phyloP scores from a whole-genome alignment of 2,888 invertebrate genomes.

The Stenodema calcarata region DNA sequence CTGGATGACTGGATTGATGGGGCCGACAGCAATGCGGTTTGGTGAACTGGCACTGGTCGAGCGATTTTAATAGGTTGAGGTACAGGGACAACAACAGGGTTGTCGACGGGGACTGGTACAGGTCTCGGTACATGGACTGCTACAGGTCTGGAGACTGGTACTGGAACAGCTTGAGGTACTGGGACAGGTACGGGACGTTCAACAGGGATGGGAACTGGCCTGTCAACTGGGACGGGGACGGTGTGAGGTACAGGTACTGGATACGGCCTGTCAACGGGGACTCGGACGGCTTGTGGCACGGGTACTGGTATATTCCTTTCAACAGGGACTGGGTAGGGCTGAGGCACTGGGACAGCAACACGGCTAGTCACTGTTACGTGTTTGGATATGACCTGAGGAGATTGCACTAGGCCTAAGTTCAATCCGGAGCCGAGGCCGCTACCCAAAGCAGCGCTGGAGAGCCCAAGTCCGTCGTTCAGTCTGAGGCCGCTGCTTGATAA shows the following conservation, averaged over 20 bases:
- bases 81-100: conserved; percentile 54
- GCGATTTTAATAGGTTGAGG: conserved; percentile 58
- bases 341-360: conserved; percentile 55
- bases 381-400: conserved; percentile 21
- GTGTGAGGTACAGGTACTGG: conserved; percentile 63
- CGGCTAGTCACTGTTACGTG: conserved; percentile 32
- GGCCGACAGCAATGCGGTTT: conserved; percentile 55
- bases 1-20: background rate
- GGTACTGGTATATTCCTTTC: conserved; percentile 63
- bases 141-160: background rate
- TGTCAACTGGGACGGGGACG: conserved; percentile 48
- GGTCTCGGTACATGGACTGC: background rate
- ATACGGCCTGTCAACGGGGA: conserved; percentile 63
- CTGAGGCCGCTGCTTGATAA: background rate
- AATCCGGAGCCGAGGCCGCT: conserved; percentile 18
- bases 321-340: conserved; percentile 64
- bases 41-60: conserved; percentile 57
- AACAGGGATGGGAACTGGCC: conserved; percentile 59
- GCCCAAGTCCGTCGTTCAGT: background rate
- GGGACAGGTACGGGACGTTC: conserved; percentile 62
- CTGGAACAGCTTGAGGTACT: conserved; percentile 64
- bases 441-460: conserved; percentile 16
- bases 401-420: conserved; percentile 4
- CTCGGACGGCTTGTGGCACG: conserved; percentile 64
- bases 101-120: conserved; percentile 49